phyloP scores from a whole-genome alignment of 2,113 vertebrate species.

The Daboia siamensis region DNA sequence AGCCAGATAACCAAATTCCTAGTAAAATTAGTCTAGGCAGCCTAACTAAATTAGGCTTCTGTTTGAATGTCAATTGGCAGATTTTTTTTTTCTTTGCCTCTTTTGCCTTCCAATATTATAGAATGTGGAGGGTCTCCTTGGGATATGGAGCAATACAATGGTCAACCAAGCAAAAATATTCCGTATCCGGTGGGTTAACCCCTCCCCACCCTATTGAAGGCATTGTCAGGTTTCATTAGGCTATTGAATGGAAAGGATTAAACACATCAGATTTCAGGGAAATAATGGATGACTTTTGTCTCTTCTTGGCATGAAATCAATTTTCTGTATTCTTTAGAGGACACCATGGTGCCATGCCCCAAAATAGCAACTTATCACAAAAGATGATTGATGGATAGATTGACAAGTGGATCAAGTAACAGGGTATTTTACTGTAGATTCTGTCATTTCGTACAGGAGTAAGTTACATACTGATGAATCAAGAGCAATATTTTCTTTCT shows the following conservation, averaged over 20 bases:
- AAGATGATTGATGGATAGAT: background rate
- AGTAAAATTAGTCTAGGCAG: background rate
- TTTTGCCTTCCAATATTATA: background rate
- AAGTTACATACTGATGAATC: background rate
- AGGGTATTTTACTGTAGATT: background rate
- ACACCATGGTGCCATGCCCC: background rate
- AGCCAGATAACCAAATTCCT: background rate
- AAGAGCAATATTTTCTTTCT: background rate
- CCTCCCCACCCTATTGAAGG: background rate
- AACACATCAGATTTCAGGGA: background rate
- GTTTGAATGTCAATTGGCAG: background rate
- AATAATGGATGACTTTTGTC: background rate
- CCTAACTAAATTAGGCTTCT: background rate
- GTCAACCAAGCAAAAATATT: background rate
- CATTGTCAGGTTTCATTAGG: background rate
- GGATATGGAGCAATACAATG: background rate
- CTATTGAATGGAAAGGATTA: background rate
- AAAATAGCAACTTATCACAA: background rate
- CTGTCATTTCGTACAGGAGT: background rate
- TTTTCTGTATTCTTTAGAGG: background rate
- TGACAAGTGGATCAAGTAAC: background rate
- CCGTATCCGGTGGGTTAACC: background rate
- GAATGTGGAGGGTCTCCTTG: background rate
- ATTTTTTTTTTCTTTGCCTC: background rate
- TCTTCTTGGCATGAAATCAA: background rate